Evolutionary conservation across 2,113 vertebrate genomes (phyloP).

Genomic region (Vanacampus margaritifer): DNA sequence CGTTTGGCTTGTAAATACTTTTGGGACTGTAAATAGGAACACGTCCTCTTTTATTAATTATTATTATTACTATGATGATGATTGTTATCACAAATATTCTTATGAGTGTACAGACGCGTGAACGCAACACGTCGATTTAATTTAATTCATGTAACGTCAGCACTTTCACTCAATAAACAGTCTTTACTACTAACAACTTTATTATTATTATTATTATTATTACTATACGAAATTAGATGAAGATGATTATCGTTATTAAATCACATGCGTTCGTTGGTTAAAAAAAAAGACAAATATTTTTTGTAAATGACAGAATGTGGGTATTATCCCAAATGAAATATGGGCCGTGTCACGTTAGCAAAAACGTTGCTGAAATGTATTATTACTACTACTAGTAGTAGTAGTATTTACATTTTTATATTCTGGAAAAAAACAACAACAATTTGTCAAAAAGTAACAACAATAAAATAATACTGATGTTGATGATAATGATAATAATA

Average conservation of each 20-base stretch:
- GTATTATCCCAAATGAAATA: too few relatives aligned
- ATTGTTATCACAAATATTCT: not conserved
- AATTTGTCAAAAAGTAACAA: too few relatives aligned
- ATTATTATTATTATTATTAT: too few relatives aligned
- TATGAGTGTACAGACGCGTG: not conserved
- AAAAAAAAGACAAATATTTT: too few relatives aligned
- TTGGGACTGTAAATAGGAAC: conserved; percentile 2
- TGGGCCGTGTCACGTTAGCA: not conserved
- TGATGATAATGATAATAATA: not conserved
- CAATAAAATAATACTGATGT: not conserved
- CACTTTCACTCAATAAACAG: conserved; percentile 11
- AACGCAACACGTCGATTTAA: conserved; percentile 32
- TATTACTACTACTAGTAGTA: too few relatives aligned
- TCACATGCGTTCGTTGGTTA: too few relatives aligned
- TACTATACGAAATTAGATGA: too few relatives aligned
- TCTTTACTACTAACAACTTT: not conserved
- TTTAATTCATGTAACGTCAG: conserved; percentile 9
- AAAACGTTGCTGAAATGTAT: too few relatives aligned
- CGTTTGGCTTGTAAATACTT: conserved; percentile 38
- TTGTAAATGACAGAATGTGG: too few relatives aligned
- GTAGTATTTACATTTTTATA: not conserved
- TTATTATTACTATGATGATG: not conserved
- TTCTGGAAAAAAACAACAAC: not conserved
- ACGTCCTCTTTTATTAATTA: not conserved
- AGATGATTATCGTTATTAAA: too few relatives aligned